phyloP scores from a whole-genome alignment of 2,888 invertebrate genomes.

The Papilio protenor region DNA sequence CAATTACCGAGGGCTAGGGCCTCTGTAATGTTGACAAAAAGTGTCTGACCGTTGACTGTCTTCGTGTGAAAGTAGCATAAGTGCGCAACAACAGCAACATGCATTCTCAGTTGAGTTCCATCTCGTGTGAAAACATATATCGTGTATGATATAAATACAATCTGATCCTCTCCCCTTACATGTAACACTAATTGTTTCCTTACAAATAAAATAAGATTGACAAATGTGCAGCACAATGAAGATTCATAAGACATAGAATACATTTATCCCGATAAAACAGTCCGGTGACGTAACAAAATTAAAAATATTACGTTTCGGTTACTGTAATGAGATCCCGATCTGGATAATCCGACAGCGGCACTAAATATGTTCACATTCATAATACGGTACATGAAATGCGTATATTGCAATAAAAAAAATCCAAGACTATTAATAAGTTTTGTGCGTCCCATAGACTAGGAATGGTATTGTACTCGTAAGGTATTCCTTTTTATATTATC shows the following conservation, averaged over 20 bases:
- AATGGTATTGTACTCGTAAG: too few relatives aligned
- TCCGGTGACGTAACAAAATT: conserved; percentile 49
- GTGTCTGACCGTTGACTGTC: background rate
- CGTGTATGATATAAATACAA: conserved; percentile 48
- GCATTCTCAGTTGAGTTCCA: background rate
- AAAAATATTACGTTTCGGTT: background rate
- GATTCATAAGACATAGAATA: conserved; percentile 56
- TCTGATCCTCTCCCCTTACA: conserved; percentile 66
- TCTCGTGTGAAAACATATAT: background rate
- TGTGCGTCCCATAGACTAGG: too few relatives aligned
- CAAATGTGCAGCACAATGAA: conserved; percentile 66
- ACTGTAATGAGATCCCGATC: conserved; percentile 54
- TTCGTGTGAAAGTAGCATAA: background rate
- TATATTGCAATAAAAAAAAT: background rate
- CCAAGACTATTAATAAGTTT: too few relatives aligned
- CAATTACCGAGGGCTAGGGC: too few relatives aligned
- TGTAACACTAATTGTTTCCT: conserved; percentile 64
- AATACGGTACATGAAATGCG: background rate
- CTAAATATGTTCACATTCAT: background rate
- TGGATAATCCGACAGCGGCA: conserved; percentile 69
- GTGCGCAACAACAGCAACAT: background rate
- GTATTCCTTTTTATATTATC: too few relatives aligned
- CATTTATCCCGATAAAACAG: conserved; percentile 54
- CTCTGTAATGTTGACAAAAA: background rate
- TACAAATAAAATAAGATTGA: conserved; percentile 73